Percentiles rank a stretch among this genome's conserved stretches.
Evolutionary conservation across 2,888 invertebrate genomes (phyloP).

Genomic region (Listrodromus nycthemerus): DNA sequence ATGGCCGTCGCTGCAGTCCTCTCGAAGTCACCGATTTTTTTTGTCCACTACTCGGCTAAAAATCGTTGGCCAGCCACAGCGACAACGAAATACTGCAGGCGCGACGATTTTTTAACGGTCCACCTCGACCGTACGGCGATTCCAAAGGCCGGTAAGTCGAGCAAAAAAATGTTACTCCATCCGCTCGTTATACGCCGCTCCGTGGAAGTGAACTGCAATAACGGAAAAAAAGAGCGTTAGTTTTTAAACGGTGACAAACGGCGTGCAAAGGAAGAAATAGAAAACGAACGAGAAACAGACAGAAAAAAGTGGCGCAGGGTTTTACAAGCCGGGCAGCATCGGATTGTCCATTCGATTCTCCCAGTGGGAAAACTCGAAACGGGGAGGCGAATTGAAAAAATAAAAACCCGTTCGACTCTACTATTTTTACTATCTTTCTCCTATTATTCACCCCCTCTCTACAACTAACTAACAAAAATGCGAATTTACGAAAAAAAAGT

Average conservation of each 20-base stretch:
- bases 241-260: constrained; percentile 41
- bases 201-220: constrained; percentile 26
- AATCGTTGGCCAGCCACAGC: neutral
- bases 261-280: constrained; percentile 1
- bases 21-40: constrained; percentile 40
- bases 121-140: constrained; percentile 16
- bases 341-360: neutral
- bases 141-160: constrained; percentile 11
- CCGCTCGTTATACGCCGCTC: constrained; percentile 12
- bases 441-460: neutral
- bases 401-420: neutral
- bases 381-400: neutral
- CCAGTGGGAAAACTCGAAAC: constrained; percentile 1
- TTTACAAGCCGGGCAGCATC: constrained; percentile 12
- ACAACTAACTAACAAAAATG: neutral
- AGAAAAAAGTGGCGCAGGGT: constrained; percentile 19
- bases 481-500: neutral
- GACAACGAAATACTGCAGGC: constrained; percentile 45
- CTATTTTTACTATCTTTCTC: constrained; percentile 27
- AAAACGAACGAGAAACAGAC: constrained; percentile 3
- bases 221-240: constrained; percentile 51
- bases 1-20: constrained; percentile 30
- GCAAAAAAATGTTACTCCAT: constrained; percentile 30
- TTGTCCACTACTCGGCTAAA: constrained; percentile 11
- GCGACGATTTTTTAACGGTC: constrained; percentile 63